phyloP scores from a whole-genome alignment of 2,113 vertebrate genomes.

The Tapirus terrestris region DNA sequence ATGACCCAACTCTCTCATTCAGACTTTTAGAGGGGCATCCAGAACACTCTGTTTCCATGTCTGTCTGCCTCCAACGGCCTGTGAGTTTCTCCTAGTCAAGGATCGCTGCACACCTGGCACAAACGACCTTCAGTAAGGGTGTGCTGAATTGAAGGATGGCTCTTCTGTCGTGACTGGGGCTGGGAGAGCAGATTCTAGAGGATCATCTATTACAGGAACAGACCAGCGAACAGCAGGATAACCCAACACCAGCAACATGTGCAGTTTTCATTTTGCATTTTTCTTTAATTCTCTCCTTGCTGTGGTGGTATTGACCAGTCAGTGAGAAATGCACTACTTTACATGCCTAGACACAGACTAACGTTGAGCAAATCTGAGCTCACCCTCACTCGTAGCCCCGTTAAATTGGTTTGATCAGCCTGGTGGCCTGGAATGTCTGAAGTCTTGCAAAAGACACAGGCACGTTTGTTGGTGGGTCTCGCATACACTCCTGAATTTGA shows the following conservation, averaged over 20 bases:
- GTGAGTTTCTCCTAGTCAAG: neutral
- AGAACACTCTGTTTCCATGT: neutral
- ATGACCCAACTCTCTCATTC: neutral
- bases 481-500: constrained; percentile 82
- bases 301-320: constrained; percentile 65
- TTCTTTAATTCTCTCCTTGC: constrained; percentile 53
- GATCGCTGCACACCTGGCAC: neutral
- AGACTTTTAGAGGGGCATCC: neutral
- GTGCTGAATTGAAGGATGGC: neutral
- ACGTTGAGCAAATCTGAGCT: constrained; percentile 85
- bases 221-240: constrained; percentile 4
- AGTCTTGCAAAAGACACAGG: constrained; percentile 84
- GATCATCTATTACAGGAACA: neutral
- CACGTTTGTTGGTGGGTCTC: constrained; percentile 83
- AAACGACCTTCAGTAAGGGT: neutral
- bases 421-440: constrained; percentile 87
- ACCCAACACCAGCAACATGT: constrained; percentile 15
- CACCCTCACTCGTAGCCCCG: constrained; percentile 80
- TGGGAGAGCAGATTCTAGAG: neutral
- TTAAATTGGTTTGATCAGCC: constrained; percentile 90
- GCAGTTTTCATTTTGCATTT: constrained; percentile 70
- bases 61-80: neutral
- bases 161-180: neutral
- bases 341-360: constrained; percentile 77
- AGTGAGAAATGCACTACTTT: constrained; percentile 79